These are phyloP conservation scores for Eupithecia dodoneata DNA, from an alignment of 2,888 invertebrate species.

Conservation along the genomic window DNA sequence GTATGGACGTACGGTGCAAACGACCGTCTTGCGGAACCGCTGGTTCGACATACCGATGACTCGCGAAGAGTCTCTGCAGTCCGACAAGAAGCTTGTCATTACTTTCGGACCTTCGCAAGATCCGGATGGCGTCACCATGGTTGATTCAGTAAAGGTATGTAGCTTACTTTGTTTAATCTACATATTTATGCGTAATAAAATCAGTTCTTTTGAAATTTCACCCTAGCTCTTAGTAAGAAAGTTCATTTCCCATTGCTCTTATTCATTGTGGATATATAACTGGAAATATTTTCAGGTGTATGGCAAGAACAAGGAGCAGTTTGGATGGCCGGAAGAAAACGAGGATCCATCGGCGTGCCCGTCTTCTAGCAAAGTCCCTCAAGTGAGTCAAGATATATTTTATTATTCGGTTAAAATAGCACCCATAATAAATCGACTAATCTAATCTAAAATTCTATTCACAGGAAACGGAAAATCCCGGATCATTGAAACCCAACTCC, in stretches of 20 bases:
- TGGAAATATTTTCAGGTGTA: constrained; percentile 84
- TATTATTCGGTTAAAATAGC: not conserved
- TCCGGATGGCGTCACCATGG: constrained; percentile 94
- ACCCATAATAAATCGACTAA: not conserved
- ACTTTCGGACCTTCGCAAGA: constrained; percentile 94
- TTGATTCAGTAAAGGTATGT: constrained; percentile 94
- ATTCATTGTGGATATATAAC: not conserved
- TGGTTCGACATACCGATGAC: constrained; percentile 99
- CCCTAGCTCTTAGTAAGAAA: not conserved
- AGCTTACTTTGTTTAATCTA: not conserved
- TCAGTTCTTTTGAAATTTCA: not conserved
- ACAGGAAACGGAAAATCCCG: constrained; percentile 66
- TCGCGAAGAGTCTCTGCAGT: constrained; percentile 95
- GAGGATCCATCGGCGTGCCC: constrained; percentile 87
- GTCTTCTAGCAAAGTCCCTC: constrained; percentile 75
- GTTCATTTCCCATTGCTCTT: not conserved
- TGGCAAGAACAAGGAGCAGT: constrained; percentile 97
- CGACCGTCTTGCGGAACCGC: constrained; percentile 89
- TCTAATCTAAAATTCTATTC: not conserved
- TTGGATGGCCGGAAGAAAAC: constrained; percentile 98
- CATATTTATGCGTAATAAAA: not conserved
- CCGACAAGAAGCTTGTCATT: constrained; percentile 94
- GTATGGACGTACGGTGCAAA: constrained; percentile 89
- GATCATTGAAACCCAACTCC: constrained; percentile 70
- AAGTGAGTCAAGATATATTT: constrained; percentile 53